phyloP scores from a whole-genome alignment of 2,888 invertebrate genomes.

The Agrilus cyanescens region DNA sequence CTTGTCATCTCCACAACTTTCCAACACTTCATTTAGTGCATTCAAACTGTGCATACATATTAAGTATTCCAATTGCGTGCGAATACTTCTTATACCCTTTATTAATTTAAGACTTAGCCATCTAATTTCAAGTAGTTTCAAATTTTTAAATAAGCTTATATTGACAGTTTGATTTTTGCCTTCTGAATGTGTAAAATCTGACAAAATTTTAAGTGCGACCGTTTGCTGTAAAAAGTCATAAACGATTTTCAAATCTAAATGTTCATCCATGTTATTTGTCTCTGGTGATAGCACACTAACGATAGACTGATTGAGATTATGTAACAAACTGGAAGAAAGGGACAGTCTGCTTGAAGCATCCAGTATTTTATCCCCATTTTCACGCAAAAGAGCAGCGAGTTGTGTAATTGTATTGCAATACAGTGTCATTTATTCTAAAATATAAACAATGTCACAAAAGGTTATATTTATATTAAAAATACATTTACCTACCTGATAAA shows the following conservation, averaged over 20 bases:
- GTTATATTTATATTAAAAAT: background rate
- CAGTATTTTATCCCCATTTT: constrained; percentile 47
- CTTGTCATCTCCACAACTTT: constrained; percentile 47
- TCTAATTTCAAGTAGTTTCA: constrained; percentile 44
- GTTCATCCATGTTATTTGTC: constrained; percentile 35
- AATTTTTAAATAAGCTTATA: constrained; percentile 45
- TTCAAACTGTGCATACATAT: constrained; percentile 37
- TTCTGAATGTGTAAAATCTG: constrained; percentile 13
- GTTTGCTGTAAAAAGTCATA: constrained; percentile 54
- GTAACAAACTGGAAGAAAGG: constrained; percentile 40
- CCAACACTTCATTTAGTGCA: constrained; percentile 37
- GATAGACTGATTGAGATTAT: constrained; percentile 44
- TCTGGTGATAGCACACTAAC: constrained; percentile 36
- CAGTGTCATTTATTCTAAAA: constrained; percentile 13
- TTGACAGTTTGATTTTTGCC: constrained; percentile 34
- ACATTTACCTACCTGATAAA: too few species aligned
- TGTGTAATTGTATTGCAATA: constrained; percentile 26
- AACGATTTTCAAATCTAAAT: constrained; percentile 45
- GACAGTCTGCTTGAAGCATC: constrained; percentile 44
- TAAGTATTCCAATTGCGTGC: constrained; percentile 45
- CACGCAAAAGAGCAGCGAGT: constrained; percentile 40
- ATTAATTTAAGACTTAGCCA: constrained; percentile 42
- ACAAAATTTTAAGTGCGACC: constrained; percentile 41
- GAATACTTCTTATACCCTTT: constrained; percentile 44
- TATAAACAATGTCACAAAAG: background rate